Conservation (phyloP, 1,140 invertebrate species). For the Calephelis nemesis region DNA sequence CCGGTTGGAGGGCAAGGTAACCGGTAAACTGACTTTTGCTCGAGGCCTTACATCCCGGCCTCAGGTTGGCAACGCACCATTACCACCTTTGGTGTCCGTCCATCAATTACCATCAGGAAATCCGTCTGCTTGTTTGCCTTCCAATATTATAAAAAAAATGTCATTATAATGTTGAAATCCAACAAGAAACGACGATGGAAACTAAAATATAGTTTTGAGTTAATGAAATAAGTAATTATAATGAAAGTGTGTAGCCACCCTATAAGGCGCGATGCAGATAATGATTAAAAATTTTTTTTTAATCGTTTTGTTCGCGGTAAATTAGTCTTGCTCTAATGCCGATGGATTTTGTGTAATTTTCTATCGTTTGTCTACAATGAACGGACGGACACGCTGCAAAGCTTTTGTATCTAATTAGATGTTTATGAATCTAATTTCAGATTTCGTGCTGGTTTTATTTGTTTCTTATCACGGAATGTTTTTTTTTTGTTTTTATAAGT, state of each 20-base stretch:
- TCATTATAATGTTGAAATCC: too few species aligned
- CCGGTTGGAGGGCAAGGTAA: too few species aligned
- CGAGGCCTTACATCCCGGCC: too few species aligned
- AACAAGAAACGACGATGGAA: too few species aligned
- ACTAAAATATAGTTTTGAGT: too few species aligned
- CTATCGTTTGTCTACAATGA: slow-evolving; percentile 49
- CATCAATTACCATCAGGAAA: too few species aligned
- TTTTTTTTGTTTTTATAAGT: not conserved
- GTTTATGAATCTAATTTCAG: not conserved
- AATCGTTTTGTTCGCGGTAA: slow-evolving; percentile 70
- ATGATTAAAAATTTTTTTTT: slow-evolving; percentile 64
- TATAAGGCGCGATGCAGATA: slow-evolving; percentile 44
- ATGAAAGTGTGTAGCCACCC: not conserved
- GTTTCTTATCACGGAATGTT: not conserved
- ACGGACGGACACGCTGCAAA: slow-evolving; percentile 18
- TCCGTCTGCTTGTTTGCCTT: too few species aligned
- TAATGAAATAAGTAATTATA: not conserved
- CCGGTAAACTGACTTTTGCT: too few species aligned
- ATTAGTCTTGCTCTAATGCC: slow-evolving; percentile 71
- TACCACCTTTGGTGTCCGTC: too few species aligned
- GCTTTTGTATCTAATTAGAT: not conserved
- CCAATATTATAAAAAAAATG: too few species aligned
- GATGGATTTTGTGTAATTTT: slow-evolving; percentile 66
- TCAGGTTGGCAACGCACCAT: too few species aligned
- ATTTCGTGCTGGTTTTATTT: not conserved